Conservation (phyloP, 64 coral and sea anemone species). For the Actinia equina region DNA sequence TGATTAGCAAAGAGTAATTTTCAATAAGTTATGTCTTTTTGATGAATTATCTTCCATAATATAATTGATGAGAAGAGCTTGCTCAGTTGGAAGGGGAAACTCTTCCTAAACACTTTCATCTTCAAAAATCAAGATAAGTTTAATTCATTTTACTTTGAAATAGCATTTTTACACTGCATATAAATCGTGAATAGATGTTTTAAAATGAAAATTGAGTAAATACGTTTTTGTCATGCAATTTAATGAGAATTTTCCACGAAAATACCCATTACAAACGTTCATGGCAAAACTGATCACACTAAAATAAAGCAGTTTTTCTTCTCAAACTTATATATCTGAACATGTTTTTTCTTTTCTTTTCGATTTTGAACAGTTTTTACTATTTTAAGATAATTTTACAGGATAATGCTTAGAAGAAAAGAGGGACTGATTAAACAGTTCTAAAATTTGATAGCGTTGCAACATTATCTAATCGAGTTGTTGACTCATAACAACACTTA, state of each 20-base stretch:
- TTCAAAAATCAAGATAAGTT: neutral
- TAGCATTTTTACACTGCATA: neutral
- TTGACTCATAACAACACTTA: neutral
- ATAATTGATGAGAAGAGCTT: neutral
- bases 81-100: neutral
- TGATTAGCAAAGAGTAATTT: neutral
- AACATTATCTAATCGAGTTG: neutral
- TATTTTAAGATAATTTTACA: too few relatives aligned
- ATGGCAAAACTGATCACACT: neutral
- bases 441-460: neutral
- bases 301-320: neutral
- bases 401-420: neutral
- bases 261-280: neutral
- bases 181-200: neutral
- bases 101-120: neutral
- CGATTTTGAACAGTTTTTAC: neutral
- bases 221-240: neutral
- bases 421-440: neutral
- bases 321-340: neutral
- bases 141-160: neutral
- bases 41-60: neutral
- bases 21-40: neutral
- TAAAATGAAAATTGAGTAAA: neutral
- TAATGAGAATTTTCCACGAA: neutral
- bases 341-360: neutral